Percentiles rank a stretch among this genome's conserved stretches.
Evolutionary conservation across 2,888 invertebrate genomes (phyloP).

Genomic region (Palloptera scutellata): DNA sequence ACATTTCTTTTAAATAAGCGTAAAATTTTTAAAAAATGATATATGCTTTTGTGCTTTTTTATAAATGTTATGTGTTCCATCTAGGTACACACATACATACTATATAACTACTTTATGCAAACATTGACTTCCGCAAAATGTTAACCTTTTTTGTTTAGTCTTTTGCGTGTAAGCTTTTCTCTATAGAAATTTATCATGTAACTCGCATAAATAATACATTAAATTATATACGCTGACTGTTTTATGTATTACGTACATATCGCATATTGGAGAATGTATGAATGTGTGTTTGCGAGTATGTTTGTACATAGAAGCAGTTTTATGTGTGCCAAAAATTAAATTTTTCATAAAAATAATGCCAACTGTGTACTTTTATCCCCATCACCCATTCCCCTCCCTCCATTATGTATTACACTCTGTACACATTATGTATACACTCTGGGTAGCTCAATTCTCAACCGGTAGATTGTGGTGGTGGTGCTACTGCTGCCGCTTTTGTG

Average conservation of each 20-base stretch:
- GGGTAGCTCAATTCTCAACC: not conserved
- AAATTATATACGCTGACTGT: constrained; percentile 39
- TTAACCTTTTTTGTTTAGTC: too few species aligned
- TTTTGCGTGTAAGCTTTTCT: not conserved
- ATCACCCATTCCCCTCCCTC: constrained; percentile 2
- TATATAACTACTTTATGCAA: too few species aligned
- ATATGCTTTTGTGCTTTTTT: too few species aligned
- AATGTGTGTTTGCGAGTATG: constrained; percentile 12
- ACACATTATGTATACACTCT: not conserved
- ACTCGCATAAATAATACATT: constrained; percentile 39
- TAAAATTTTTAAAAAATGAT: not conserved
- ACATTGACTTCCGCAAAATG: too few species aligned
- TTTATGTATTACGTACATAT: constrained; percentile 29
- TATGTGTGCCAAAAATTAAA: constrained; percentile 28
- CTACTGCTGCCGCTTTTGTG: not conserved
- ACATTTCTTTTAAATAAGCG: not conserved
- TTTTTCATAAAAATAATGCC: constrained; percentile 29
- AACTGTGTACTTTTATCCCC: constrained; percentile 22
- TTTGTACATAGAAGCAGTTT: constrained; percentile 8
- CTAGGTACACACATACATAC: too few species aligned
- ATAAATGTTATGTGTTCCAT: not conserved
- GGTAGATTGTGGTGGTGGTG: too few species aligned
- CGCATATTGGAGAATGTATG: too few species aligned
- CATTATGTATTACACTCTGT: constrained; percentile 1
- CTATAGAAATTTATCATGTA: constrained; percentile 19